Evolutionary conservation across 2,113 vertebrate species (phyloP).

Genomic region (Cottus gobio): DNA sequence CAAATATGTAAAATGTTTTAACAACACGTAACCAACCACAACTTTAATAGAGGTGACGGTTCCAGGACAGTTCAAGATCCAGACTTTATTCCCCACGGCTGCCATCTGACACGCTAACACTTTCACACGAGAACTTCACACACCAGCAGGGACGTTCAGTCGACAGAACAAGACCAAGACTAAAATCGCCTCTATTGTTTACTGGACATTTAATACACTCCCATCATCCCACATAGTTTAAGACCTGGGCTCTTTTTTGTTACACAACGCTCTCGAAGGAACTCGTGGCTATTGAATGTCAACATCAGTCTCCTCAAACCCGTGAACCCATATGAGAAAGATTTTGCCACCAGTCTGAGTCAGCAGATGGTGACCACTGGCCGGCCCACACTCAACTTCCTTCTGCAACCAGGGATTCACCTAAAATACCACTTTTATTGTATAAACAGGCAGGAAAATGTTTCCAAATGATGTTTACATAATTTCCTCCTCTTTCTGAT

Average conservation of each 20-base stretch:
- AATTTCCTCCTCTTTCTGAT: background rate
- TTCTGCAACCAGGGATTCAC: background rate
- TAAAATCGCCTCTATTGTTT: background rate
- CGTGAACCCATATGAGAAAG: background rate
- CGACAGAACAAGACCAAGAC: background rate
- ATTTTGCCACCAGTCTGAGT: background rate
- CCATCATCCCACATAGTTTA: background rate
- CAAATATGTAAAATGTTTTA: too few relatives aligned
- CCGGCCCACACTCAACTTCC: slow-evolving; percentile 2
- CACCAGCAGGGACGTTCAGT: slow-evolving; percentile 35
- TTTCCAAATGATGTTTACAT: background rate
- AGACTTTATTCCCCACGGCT: slow-evolving; percentile 16
- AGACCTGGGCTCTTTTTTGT: background rate
- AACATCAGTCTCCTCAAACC: background rate
- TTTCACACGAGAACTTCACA: slow-evolving; percentile 34
- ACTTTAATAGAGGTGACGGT: background rate
- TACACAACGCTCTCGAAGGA: background rate
- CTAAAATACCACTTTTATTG: background rate
- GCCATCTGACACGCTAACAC: slow-evolving; percentile 46
- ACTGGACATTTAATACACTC: background rate
- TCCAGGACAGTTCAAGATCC: background rate
- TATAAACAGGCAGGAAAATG: background rate
- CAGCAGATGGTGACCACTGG: background rate
- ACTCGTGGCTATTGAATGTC: background rate
- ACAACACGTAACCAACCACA: too few relatives aligned